Evolutionary conservation across 92 coral and sea anemone species (phyloP).

Genomic region (Paramuricea clavata): DNA sequence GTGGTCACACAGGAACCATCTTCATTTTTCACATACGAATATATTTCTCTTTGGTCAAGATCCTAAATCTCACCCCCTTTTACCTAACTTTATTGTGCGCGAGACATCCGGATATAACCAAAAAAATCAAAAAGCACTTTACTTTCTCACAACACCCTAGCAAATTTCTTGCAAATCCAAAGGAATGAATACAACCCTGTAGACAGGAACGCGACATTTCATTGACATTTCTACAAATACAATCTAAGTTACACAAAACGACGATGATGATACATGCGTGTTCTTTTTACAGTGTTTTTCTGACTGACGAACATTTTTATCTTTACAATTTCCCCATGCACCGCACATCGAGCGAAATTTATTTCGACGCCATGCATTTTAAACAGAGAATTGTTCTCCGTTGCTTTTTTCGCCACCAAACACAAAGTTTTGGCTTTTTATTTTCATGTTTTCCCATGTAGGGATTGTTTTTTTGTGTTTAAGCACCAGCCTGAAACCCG

Average conservation of each 20-base stretch:
- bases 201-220: neutral
- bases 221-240: constrained; percentile 11
- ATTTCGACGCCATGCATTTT: neutral
- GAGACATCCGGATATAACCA: too few relatives aligned
- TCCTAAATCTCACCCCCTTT: too few relatives aligned
- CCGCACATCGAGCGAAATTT: neutral
- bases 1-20: too few relatives aligned
- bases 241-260: constrained; percentile 1
- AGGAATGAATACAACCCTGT: neutral
- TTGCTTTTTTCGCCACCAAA: constrained; percentile 6
- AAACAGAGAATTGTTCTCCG: neutral
- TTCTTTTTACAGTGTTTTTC: neutral
- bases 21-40: too few relatives aligned
- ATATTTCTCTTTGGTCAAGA: too few relatives aligned
- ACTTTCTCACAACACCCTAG: too few relatives aligned
- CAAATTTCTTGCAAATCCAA: too few relatives aligned
- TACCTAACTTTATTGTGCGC: too few relatives aligned
- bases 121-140: too few relatives aligned
- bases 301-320: neutral
- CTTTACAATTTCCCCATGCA: constrained; percentile 1
- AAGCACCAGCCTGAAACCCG: constrained; percentile 36
- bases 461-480: neutral
- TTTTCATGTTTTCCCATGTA: neutral
- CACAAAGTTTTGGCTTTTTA: constrained; percentile 10
- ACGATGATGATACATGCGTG: neutral